Base-by-base conservation (phyloP, 2,797 vertebrate species). In the Moxostoma hubbsi region DNA sequence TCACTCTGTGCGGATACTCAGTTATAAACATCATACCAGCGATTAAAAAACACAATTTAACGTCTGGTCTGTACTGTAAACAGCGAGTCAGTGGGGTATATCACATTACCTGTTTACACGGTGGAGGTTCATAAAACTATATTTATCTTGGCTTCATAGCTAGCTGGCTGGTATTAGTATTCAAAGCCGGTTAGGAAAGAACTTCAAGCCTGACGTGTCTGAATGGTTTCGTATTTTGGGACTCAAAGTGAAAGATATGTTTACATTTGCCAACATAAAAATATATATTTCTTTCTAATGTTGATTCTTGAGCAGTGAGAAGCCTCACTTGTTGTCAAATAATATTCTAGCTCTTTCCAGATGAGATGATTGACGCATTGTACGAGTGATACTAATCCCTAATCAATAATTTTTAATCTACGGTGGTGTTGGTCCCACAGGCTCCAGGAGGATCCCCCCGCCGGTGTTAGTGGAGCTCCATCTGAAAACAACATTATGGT, bases 401-500 rank as follows among this genome's bases (percentile, higher is more conserved):
- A 36, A 24, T 24, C 24, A 24, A 24, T 24, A 24, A 36, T 36
- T 36, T 36, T 3, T n/a, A n/a, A n/a, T 36, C 36, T 36, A 24
- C 7, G 36, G 6, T 63, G 61, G 12, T 13, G 12, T 15, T 15
- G 43, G 18, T 66, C 50, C 62, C 61, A 45, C 58, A 99, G 98
- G 91, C 92, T 99, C 85, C 98, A 99, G 92, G 97, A 99, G 87
- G 98, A 99, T 84, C 98, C 98, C 79, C 98, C 97, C 55, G 97
- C 97, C 57, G 97, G 96, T 75, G 97, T 98, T 75, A 98, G 96
- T 77, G 97, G 98, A 70, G 97, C 98, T 67, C 98, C 98, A 0
- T 98, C 97, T 0, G 97, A 99, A 92, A 99, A 98, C 94, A 98
- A 99, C 93, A 99, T 99, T 81, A 97, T 99, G 97, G 96, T 96